These are phyloP conservation scores for Falco punctatus DNA, from an alignment of 2,113 vertebrate genomes.

Conservation along the genomic window DNA sequence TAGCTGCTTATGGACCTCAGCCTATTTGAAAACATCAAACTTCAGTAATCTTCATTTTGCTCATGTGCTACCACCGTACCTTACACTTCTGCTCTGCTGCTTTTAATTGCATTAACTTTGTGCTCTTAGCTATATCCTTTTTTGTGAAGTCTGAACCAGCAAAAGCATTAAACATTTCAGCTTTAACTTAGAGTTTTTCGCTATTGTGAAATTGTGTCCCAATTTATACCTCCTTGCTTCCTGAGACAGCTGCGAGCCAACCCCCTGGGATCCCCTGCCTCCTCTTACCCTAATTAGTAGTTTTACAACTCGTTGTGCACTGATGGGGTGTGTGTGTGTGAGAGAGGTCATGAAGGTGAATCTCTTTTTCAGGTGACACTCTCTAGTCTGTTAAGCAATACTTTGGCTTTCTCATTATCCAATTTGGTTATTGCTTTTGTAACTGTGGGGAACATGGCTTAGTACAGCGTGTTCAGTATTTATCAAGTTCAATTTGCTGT, in stretches of 20 bases:
- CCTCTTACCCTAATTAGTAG: constrained; percentile 64
- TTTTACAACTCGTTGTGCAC: constrained; percentile 51
- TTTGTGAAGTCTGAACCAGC: background rate
- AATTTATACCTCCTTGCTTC: constrained; percentile 47
- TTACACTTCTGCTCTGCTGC: background rate
- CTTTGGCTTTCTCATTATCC: constrained; percentile 63
- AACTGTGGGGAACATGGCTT: background rate
- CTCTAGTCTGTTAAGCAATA: constrained; percentile 17
- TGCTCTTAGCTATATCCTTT: background rate
- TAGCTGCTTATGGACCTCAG: background rate
- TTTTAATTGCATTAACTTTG: background rate
- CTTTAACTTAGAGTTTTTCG: background rate
- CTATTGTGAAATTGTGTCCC: constrained; percentile 33
- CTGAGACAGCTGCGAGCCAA: constrained; percentile 58
- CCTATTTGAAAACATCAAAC: background rate
- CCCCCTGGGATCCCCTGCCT: constrained; percentile 46
- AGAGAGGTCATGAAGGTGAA: constrained; percentile 67
- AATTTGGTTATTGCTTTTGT: constrained; percentile 29
- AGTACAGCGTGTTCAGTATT: background rate
- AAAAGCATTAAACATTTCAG: background rate
- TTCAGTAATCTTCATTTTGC: background rate
- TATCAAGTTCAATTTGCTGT: constrained; percentile 23
- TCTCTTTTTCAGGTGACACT: constrained; percentile 68
- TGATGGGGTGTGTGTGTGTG: constrained; percentile 13
- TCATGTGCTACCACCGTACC: background rate